Base-by-base conservation (phyloP, 2,797 vertebrate genomes). In the Mus spretus region DNA sequence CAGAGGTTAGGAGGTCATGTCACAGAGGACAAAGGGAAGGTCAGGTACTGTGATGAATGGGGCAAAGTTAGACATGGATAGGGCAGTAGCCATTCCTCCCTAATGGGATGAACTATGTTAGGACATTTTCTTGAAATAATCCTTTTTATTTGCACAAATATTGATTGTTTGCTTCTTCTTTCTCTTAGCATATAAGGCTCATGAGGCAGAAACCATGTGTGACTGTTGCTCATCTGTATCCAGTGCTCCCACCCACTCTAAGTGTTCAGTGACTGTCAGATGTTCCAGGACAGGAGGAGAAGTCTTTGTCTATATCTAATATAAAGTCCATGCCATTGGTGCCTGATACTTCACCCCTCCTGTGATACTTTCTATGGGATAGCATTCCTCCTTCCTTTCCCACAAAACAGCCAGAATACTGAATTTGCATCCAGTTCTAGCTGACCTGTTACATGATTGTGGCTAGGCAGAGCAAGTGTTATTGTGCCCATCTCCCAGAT, bases 321-420 rank as follows among this genome's bases (percentile, higher is more conserved):
- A 26, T 34, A 31, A 65, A 87, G 79, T 19, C 67, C 59, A 61
- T 1, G 9, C 8, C 44, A 2, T 28, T 5, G 4, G 26, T 26
- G 13, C 9, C 47, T 44, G 44, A 4, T n/a, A 12, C 37, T 65
- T 44, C 8, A 4, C 6, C 47, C 24, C 6, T n/a, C 12, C 0
- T 2, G 1, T 17, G 67, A 20, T 40, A 17, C n/a, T 81, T 22
- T 57, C 47, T 79, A 4, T 15, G 11, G 19, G 34, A 8, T 63
- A 63, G 31, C 26, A 37, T 67, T 17, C 28, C 31, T 57, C 63
- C 44, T 75, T 61, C 17, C 7, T 37, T 26, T 67, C 4, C 44
- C 34, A 31, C 10, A 70, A 28, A 28, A 34, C 31, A 31, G 3
- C 44, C 50, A 93, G 70, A 77, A 70, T 50, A 40, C n/a, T 37